phyloP scores from a whole-genome alignment of 2,113 vertebrate species.

The Eonycteris spelaea region DNA sequence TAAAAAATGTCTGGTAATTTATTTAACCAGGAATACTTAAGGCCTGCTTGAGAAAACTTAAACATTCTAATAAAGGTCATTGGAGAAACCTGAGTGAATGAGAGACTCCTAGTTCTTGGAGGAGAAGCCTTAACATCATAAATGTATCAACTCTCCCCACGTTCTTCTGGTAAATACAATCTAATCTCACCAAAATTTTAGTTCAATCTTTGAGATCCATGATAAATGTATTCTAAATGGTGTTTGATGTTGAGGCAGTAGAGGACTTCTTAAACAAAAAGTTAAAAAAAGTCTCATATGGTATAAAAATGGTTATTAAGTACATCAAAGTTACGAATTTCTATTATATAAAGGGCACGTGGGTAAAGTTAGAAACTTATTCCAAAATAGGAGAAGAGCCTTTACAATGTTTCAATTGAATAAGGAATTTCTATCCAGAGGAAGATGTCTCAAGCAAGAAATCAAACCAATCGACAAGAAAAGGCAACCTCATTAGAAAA shows the following conservation, averaged over 20 bases:
- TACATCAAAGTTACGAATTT: background rate
- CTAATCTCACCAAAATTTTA: background rate
- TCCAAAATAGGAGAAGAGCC: background rate
- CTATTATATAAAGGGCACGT: background rate
- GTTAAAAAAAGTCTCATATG: background rate
- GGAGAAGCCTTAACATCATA: background rate
- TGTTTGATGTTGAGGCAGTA: background rate
- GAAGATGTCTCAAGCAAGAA: background rate
- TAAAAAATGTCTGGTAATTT: background rate
- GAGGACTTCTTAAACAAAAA: background rate
- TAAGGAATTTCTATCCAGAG: background rate
- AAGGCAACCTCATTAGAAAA: background rate
- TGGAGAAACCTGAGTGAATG: background rate
- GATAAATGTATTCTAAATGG: slow-evolving; percentile 16
- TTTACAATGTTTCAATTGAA: background rate
- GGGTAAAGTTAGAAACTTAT: background rate
- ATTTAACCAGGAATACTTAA: background rate
- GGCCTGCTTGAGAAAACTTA: background rate
- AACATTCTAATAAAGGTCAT: background rate
- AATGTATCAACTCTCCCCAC: background rate
- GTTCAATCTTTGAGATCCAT: background rate
- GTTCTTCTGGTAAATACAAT: background rate
- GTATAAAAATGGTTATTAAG: background rate
- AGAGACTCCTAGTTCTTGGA: background rate
- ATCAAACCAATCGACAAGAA: background rate